A percentile compares a stretch with the other conserved stretches of the same genome.
Conservation (phyloP, 2,797 vertebrate species). For the Apodemus agrarius region DNA sequence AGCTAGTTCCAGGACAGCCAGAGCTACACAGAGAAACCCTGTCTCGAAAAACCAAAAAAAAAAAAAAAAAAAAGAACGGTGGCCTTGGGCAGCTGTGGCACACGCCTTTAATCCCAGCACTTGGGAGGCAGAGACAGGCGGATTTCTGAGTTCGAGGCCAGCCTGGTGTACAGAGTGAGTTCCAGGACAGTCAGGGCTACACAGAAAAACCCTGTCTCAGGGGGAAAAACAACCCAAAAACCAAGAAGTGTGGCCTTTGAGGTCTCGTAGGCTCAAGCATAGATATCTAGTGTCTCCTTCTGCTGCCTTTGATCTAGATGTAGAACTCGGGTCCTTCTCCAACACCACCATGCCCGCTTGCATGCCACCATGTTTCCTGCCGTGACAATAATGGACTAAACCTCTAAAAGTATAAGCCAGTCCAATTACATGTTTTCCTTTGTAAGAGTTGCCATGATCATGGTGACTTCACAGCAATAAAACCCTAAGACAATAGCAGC, state of each 20-base stretch:
- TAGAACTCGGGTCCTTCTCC: neutral
- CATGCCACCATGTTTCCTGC: neutral
- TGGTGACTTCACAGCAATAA: neutral
- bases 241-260: neutral
- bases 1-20: too few species aligned
- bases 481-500: neutral
- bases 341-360: neutral
- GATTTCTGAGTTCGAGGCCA: too few species aligned
- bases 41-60: too few species aligned
- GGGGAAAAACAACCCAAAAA: too few species aligned
- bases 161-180: too few species aligned
- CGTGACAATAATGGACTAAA: neutral
- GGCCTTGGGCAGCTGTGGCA: too few species aligned
- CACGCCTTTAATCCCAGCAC: too few species aligned
- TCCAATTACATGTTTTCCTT: neutral
- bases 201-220: too few species aligned
- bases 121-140: too few species aligned
- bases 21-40: too few species aligned
- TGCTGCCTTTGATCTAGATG: neutral
- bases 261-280: neutral
- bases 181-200: too few species aligned
- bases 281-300: neutral
- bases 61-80: too few species aligned
- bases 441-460: neutral
- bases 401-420: neutral